A percentile compares a stretch with the other conserved stretches of the same genome.
phyloP scores from a whole-genome alignment of 2,888 invertebrate genomes.

The Meteorus colon region DNA sequence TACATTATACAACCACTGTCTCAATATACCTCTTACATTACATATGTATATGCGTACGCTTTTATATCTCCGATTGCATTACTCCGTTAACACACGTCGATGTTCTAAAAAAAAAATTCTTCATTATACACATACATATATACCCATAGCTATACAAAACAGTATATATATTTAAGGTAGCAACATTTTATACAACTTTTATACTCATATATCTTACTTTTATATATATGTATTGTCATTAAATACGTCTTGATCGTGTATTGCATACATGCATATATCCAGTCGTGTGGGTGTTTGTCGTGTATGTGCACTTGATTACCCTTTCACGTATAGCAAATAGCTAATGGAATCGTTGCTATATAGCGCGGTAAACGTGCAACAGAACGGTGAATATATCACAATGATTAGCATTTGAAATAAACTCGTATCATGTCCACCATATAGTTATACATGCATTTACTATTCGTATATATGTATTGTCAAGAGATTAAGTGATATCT shows the following conservation, averaged over 20 bases:
- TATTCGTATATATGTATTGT: neutral
- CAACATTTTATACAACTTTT: constrained; percentile 7
- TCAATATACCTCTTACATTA: constrained; percentile 28
- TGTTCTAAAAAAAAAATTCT: neutral
- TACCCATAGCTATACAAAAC: neutral
- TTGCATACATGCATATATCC: neutral
- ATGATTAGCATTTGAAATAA: constrained; percentile 35
- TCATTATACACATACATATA: neutral
- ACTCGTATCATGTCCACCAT: neutral
- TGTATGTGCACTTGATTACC: neutral
- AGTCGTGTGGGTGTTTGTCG: neutral
- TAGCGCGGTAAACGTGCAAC: constrained; percentile 6
- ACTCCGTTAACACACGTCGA: constrained; percentile 25
- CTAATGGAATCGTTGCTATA: neutral
- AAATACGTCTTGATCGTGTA: constrained; percentile 1
- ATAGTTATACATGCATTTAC: neutral
- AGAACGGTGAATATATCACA: constrained; percentile 3
- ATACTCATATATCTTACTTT: neutral
- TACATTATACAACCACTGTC: constrained; percentile 6
- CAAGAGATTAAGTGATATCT: constrained; percentile 9
- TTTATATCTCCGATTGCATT: constrained; percentile 41
- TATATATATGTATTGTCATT: neutral
- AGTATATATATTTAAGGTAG: neutral
- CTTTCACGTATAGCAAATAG: constrained; percentile 9
- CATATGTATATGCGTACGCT: constrained; percentile 33